phyloP scores from a whole-genome alignment of 1,140 invertebrate genomes.

The Papilio xuthus region DNA sequence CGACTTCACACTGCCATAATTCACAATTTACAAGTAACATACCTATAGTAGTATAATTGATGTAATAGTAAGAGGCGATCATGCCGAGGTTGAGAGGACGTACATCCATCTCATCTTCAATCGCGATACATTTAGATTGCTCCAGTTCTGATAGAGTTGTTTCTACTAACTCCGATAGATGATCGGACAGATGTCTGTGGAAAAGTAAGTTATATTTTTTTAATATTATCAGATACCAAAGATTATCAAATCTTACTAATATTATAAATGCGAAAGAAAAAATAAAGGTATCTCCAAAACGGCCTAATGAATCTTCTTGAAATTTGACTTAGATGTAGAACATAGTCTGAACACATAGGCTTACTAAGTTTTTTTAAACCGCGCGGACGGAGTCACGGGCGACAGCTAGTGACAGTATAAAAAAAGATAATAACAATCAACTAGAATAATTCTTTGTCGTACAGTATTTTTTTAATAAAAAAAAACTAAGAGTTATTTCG shows the following conservation, averaged over 20 bases:
- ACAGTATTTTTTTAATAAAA: background rate
- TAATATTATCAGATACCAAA: too few species aligned
- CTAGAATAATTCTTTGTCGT: background rate
- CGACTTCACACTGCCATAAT: background rate
- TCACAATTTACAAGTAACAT: slow-evolving; percentile 49
- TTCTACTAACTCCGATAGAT: slow-evolving; percentile 99
- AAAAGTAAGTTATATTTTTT: too few species aligned
- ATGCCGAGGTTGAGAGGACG: slow-evolving; percentile 98
- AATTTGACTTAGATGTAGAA: too few species aligned
- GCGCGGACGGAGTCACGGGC: too few species aligned
- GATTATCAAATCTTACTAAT: too few species aligned
- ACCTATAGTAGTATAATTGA: slow-evolving; percentile 99
- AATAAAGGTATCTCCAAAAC: too few species aligned
- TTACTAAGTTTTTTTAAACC: too few species aligned
- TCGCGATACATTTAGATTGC: slow-evolving; percentile 98
- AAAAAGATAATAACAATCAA: too few species aligned
- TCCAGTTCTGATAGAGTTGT: slow-evolving; percentile 97
- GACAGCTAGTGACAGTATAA: too few species aligned
- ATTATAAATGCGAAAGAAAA: too few species aligned
- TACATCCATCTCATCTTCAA: slow-evolving; percentile 99
- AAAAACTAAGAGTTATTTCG: background rate
- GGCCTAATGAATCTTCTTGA: too few species aligned
- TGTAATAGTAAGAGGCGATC: slow-evolving; percentile 99
- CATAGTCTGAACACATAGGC: too few species aligned
- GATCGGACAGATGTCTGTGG: slow-evolving; percentile 95